Conservation (phyloP, 2,888 invertebrate species). For the Reticulitermes lucifugus region DNA sequence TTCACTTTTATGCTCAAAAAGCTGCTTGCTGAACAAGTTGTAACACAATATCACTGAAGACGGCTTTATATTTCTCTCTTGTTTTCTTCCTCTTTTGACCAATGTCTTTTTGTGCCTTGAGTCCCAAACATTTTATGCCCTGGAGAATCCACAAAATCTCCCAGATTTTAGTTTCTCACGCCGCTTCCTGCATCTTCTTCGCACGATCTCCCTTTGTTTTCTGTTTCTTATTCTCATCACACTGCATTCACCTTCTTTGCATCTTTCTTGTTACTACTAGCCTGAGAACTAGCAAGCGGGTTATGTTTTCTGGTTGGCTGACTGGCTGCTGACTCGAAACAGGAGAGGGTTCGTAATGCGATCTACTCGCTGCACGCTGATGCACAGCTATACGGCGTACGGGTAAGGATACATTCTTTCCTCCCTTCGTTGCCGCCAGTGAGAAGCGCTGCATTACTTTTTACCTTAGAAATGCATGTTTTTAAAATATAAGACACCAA, state of each 20-base stretch:
- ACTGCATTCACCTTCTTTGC: neutral
- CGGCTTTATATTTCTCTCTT: neutral
- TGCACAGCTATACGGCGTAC: too few species aligned
- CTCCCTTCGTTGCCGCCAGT: too few species aligned
- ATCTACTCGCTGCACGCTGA: neutral
- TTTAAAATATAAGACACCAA: too few species aligned
- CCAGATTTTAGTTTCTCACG: constrained; percentile 49
- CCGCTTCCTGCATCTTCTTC: constrained; percentile 41
- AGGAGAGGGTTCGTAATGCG: neutral
- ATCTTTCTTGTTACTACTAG: neutral
- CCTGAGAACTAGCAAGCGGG: constrained; percentile 30
- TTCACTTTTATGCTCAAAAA: too few species aligned
- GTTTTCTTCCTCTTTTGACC: neutral
- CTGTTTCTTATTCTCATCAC: neutral
- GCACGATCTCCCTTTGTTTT: constrained; percentile 26
- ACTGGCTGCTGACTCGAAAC: constrained; percentile 50
- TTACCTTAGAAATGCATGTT: too few species aligned
- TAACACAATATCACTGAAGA: constrained; percentile 3
- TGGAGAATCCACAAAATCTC: constrained; percentile 47
- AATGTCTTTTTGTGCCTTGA: constrained; percentile 40
- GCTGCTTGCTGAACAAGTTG: neutral
- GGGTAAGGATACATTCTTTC: too few species aligned
- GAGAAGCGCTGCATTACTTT: too few species aligned
- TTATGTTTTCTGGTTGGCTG: constrained; percentile 50
- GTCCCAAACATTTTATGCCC: constrained; percentile 51